These are phyloP conservation scores for Pristionchus mayeri DNA, from an alignment of 2,888 invertebrate genomes.

Conservation along the genomic window DNA sequence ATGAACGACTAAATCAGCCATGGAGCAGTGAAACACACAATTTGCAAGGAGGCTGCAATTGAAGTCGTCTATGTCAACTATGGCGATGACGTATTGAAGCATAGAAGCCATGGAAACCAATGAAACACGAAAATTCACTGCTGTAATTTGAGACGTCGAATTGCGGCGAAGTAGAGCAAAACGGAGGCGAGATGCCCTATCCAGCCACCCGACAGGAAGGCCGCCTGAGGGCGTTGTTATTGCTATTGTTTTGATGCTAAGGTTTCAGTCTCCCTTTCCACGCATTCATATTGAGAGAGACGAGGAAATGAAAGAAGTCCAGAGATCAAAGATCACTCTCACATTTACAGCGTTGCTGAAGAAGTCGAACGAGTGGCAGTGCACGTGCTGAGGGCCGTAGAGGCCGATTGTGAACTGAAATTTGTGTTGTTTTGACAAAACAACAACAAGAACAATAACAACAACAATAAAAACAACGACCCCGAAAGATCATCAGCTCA, in stretches of 20 bases:
- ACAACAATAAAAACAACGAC: not conserved
- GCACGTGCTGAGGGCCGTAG: not conserved
- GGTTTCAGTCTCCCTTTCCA: too few relatives aligned
- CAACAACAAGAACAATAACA: not conserved
- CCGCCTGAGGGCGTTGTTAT: not conserved
- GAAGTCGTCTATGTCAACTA: too few relatives aligned
- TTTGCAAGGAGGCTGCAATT: too few relatives aligned
- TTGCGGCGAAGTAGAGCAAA: slow-evolving; percentile 22
- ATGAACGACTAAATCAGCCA: too few relatives aligned
- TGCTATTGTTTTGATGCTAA: not conserved
- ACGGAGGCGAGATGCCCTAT: slow-evolving; percentile 30
- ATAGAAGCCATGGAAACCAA: too few relatives aligned
- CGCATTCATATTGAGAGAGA: too few relatives aligned
- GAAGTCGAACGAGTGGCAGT: slow-evolving; percentile 42
- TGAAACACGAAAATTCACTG: not conserved
- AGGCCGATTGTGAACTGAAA: slow-evolving; percentile 17
- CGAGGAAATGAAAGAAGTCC: too few relatives aligned
- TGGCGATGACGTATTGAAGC: too few relatives aligned
- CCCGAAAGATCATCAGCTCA: not conserved
- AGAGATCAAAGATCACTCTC: not conserved
- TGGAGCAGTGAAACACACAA: too few relatives aligned
- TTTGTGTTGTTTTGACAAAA: too few relatives aligned
- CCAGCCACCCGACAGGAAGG: not conserved
- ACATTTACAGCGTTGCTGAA: slow-evolving; percentile 3
- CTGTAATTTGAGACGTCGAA: not conserved